Evolutionary conservation across 1,140 invertebrate species (phyloP).

Genomic region (Drosophila chauvacae): DNA sequence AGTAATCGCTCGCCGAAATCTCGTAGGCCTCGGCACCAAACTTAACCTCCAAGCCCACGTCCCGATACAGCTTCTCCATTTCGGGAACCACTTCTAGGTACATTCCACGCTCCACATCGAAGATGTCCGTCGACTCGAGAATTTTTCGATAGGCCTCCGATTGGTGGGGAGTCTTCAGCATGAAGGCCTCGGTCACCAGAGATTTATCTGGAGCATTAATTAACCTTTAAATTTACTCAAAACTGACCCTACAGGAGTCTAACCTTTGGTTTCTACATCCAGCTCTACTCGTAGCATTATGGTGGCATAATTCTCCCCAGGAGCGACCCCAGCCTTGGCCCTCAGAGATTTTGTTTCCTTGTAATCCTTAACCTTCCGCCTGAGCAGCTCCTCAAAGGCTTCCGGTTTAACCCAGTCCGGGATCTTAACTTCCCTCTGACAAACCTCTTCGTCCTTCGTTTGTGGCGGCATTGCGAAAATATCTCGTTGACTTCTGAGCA

Average conservation of each 20-base stretch:
- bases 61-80: conserved; percentile 67
- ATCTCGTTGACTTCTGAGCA: background rate
- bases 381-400: conserved; percentile 83
- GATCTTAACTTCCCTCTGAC: background rate
- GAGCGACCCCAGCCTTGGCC: conserved; percentile 43
- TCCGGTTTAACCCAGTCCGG: conserved; percentile 84
- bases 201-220: conserved; percentile 35
- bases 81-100: conserved; percentile 65
- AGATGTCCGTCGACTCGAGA: conserved; percentile 37
- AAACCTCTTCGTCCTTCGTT: conserved; percentile 18
- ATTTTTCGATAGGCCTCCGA: conserved; percentile 34
- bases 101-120: conserved; percentile 61
- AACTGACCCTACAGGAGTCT: background rate
- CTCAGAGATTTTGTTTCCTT: conserved; percentile 61
- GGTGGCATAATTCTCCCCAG: conserved; percentile 76
- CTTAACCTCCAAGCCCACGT: conserved; percentile 63
- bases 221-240: background rate
- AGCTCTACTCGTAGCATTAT: conserved; percentile 66
- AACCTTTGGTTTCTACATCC: conserved; percentile 60
- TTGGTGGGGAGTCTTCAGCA: conserved; percentile 62
- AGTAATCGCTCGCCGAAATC: conserved; percentile 31
- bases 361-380: conserved; percentile 62
- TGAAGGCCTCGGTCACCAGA: conserved; percentile 44
- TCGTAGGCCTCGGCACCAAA: conserved; percentile 68
- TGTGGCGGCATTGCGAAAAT: conserved; percentile 39